A percentile compares a stretch with the other conserved stretches of the same genome.
phyloP scores from a whole-genome alignment of 2,113 vertebrate species.

The Hoplias malabaricus region DNA sequence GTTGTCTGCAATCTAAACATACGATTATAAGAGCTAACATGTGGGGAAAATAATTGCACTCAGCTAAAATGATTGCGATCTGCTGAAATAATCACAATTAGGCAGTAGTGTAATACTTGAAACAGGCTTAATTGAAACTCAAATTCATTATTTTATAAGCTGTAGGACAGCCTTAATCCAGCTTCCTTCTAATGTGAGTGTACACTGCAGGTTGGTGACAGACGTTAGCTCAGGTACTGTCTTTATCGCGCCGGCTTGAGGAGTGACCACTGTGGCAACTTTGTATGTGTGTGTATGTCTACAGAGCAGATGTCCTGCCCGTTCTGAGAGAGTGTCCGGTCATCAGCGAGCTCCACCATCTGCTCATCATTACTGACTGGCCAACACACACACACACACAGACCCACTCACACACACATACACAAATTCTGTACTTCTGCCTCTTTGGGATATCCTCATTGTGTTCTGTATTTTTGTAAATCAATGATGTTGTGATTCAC shows the following conservation, averaged over 20 bases:
- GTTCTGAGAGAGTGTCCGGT: conserved; percentile 50
- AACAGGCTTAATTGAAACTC: too few relatives aligned
- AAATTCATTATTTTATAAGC: neutral
- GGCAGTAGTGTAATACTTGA: too few relatives aligned
- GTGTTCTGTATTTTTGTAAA: neutral
- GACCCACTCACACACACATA: neutral
- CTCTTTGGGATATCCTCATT: neutral
- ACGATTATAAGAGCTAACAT: too few relatives aligned
- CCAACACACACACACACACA: conserved; percentile 25
- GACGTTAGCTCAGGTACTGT: neutral
- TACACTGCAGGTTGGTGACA: neutral
- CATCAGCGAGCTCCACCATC: conserved; percentile 51
- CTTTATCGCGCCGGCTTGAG: neutral
- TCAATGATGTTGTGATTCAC: neutral
- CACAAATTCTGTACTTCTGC: neutral
- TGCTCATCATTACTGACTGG: conserved; percentile 51
- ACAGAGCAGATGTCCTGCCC: conserved; percentile 50
- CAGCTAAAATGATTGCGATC: too few relatives aligned
- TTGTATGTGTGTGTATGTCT: conserved; percentile 11
- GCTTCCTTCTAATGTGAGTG: too few relatives aligned
- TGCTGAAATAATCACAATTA: too few relatives aligned
- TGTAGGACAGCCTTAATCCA: neutral
- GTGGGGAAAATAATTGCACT: too few relatives aligned
- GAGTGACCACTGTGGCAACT: conserved; percentile 22
- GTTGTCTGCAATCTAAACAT: too few relatives aligned